Base-by-base conservation (phyloP, 1,140 invertebrate genomes). In the Penaeus indicus region DNA sequence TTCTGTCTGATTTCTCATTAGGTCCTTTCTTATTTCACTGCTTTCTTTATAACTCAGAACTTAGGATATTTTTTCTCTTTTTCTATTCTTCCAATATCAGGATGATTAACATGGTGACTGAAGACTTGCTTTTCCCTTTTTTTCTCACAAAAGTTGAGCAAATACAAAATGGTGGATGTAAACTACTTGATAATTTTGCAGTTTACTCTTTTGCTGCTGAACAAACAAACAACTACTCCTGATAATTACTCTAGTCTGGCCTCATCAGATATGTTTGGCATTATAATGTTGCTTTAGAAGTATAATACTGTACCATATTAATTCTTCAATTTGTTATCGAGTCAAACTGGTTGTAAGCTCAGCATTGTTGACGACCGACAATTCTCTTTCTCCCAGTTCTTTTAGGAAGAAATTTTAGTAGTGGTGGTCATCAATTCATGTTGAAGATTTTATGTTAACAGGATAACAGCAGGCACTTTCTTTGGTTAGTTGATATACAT, bases 201-300 rank as follows among this genome's bases (percentile, higher is more conserved):
- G 47, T 54, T 54, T 13, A 54, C 13, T 54, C 62, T 60, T 67
- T 54, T 63, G 81, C 80, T 83, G 42, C 67, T 64, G 81, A 88
- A 88, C 86, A 88, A 88, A 87, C 79, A 85, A 25, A 83, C 69
- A 88, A 83, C 79, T 87, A 81, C 81, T 83, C 79, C 86, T 88
- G 86, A 88, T 88, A 88, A 88, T 88, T 83, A 88, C 86, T 88
- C 86, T 88, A 88, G 86, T 88, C 86, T 88, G 86, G 81, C 86
- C 86, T 88, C 80, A 83, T 88, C 86, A 88, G 86, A 88, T 88
- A 83, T 88, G 72, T 88, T 88, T 84, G 86, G 86, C 86, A 88
- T 88, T 88, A 88, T 88, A 78, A 88, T 84, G 72, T 87, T 87
- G 79, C 78, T 88, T 88, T 88, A 88, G 80, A 83, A 62, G 83